Conservation (phyloP, 2,888 invertebrate genomes). For the Exocentrus adspersus region DNA sequence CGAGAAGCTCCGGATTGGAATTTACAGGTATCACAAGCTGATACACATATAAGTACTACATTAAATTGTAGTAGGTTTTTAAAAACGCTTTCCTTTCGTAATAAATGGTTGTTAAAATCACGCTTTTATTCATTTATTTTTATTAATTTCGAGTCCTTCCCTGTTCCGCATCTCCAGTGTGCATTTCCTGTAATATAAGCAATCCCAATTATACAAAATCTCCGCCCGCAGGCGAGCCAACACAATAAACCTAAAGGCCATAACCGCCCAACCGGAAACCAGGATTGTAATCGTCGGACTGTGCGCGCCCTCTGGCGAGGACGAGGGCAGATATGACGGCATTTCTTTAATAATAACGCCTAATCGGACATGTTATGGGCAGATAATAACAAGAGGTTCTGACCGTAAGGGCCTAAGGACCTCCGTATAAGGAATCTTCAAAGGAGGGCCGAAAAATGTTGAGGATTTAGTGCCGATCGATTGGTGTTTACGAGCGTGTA, state of each 20-base stretch:
- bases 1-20: too few relatives aligned
- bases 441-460: not conserved
- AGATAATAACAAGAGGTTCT: slow-evolving; percentile 5
- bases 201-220: too few relatives aligned
- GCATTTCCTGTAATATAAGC: too few relatives aligned
- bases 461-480: not conserved
- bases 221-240: slow-evolving; percentile 4
- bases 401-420: not conserved
- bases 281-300: not conserved
- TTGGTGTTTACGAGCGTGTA: not conserved
- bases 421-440: not conserved
- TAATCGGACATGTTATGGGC: slow-evolving; percentile 12
- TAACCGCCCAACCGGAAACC: slow-evolving; percentile 10
- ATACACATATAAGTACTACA: too few relatives aligned
- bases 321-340: not conserved
- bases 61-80: too few relatives aligned
- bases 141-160: too few relatives aligned
- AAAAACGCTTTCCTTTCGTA: too few relatives aligned
- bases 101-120: too few relatives aligned
- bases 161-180: too few relatives aligned
- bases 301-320: not conserved
- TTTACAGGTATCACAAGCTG: too few relatives aligned
- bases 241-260: slow-evolving; percentile 5
- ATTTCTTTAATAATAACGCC: slow-evolving; percentile 9
- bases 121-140: too few relatives aligned